Evolutionary conservation across 2,113 vertebrate genomes (phyloP).

Genomic region (Numida meleagris): DNA sequence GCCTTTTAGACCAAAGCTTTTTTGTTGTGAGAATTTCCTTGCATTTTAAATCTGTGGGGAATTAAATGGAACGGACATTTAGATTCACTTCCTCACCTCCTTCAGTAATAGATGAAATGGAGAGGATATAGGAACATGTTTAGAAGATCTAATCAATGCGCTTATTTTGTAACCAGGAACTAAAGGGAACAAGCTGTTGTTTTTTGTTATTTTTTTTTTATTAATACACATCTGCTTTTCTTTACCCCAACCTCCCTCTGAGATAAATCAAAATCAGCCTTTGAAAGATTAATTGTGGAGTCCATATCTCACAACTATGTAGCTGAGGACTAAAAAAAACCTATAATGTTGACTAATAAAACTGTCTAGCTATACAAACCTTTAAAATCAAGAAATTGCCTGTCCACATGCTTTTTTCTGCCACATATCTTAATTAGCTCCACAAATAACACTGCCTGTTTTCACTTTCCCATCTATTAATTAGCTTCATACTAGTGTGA

Average conservation of each 20-base stretch:
- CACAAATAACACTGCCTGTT: slow-evolving; percentile 2
- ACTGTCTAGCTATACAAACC: slow-evolving; percentile 13
- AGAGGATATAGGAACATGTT: slow-evolving; percentile 17
- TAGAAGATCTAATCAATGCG: slow-evolving; percentile 52
- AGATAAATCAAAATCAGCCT: slow-evolving; percentile 55
- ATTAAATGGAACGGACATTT: not conserved
- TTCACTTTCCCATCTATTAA: slow-evolving; percentile 11
- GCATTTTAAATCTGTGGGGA: slow-evolving; percentile 44
- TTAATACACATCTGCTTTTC: not conserved
- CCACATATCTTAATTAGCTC: slow-evolving; percentile 29
- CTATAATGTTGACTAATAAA: slow-evolving; percentile 24
- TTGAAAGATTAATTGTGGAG: slow-evolving; percentile 45
- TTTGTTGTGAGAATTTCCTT: slow-evolving; percentile 45
- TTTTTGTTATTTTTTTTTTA: not conserved
- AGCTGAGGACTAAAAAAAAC: not conserved
- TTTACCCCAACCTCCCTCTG: not conserved
- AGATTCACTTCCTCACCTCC: not conserved
- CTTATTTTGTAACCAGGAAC: slow-evolving; percentile 49
- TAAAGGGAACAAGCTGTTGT: slow-evolving; percentile 4
- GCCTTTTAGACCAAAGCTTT: not conserved
- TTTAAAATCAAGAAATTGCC: slow-evolving; percentile 51
- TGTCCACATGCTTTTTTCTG: slow-evolving; percentile 12
- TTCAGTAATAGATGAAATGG: not conserved
- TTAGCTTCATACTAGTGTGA: slow-evolving; percentile 8
- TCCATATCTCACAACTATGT: not conserved